Evolutionary conservation across 2,797 vertebrate species (phyloP).

Genomic region (Myotis myotis): DNA sequence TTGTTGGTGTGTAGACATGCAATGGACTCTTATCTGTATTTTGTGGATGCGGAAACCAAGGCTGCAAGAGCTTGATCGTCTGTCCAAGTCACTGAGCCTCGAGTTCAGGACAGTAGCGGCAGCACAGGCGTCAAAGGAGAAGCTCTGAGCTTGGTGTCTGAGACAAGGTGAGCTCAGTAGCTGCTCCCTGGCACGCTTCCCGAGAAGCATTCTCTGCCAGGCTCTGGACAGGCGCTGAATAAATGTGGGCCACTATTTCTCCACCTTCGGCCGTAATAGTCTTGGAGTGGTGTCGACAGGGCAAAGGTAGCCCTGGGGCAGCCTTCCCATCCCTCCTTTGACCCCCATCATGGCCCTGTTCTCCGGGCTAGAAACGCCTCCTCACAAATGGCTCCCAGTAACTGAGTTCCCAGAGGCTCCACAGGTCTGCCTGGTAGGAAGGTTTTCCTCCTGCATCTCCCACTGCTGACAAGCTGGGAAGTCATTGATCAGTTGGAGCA

Average conservation of each 20-base stretch:
- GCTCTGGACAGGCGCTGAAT: not conserved
- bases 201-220: not conserved
- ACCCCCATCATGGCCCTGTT: not conserved
- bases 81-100: not conserved
- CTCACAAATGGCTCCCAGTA: not conserved
- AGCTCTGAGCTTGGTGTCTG: not conserved
- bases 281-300: rapidly evolving
- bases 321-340: not conserved
- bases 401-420: not conserved
- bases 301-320: not conserved
- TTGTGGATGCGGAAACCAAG: not conserved
- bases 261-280: not conserved
- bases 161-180: not conserved
- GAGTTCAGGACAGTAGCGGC: not conserved
- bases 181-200: not conserved
- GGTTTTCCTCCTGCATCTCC: not conserved
- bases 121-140: not conserved
- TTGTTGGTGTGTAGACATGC: not conserved
- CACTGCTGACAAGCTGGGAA: not conserved
- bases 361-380: not conserved
- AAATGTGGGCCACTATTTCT: not conserved
- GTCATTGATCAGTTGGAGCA: not conserved
- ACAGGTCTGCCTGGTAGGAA: not conserved
- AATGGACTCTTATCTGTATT: not conserved
- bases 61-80: not conserved